Evolutionary conservation across 2,888 invertebrate genomes (phyloP).

Genomic region (Taphrorychus bicolor): DNA sequence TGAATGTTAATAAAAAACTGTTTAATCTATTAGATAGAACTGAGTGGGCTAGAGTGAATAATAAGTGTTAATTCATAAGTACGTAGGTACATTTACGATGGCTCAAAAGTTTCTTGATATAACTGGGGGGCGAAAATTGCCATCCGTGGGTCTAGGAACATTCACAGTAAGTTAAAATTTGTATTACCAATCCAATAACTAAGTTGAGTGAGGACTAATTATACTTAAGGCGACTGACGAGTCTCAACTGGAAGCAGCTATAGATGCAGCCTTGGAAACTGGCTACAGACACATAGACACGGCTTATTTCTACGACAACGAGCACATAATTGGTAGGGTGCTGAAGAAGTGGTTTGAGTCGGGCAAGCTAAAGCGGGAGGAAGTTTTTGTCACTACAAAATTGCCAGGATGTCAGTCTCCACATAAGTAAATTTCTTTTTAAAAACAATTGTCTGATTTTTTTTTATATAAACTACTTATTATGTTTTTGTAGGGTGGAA

Average conservation of each 20-base stretch:
- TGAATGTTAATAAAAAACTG: too few species aligned
- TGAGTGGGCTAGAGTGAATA: too few species aligned
- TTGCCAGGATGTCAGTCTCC: constrained; percentile 62
- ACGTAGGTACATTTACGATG: too few species aligned
- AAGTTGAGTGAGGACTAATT: background rate
- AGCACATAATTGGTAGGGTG: constrained; percentile 74
- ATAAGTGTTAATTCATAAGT: too few species aligned
- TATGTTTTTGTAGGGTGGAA: constrained; percentile 46
- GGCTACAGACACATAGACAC: constrained; percentile 86
- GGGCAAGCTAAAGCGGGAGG: constrained; percentile 72
- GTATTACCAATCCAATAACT: background rate
- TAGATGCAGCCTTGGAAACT: constrained; percentile 71
- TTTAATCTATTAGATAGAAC: too few species aligned
- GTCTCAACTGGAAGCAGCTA: constrained; percentile 67
- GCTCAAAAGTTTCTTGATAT: too few species aligned
- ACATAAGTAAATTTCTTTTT: background rate
- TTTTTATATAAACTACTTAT: too few species aligned
- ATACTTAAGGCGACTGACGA: constrained; percentile 56
- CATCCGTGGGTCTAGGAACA: constrained; percentile 46
- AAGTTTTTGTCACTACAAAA: constrained; percentile 83
- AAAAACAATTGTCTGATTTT: too few species aligned
- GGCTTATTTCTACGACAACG: constrained; percentile 78
- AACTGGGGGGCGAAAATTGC: constrained; percentile 34
- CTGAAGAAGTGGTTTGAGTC: constrained; percentile 73
- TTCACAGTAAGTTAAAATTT: constrained; percentile 42